Conservation (phyloP, 2,888 invertebrate species). For the Mimumesa dahlbomi region DNA sequence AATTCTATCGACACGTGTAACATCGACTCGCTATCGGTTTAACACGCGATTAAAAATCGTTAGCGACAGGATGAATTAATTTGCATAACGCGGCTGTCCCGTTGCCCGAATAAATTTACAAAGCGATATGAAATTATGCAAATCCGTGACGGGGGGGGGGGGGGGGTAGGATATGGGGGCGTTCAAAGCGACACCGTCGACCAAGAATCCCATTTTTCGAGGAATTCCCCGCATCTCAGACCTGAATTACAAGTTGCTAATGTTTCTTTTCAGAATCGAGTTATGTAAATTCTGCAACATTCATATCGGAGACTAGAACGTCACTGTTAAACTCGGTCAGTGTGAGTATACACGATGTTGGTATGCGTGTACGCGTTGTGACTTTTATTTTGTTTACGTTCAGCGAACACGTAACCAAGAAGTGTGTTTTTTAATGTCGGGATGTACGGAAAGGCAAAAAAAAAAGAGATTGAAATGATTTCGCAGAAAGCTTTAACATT, state of each 20-base stretch:
- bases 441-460: too few relatives aligned
- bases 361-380: slow-evolving; percentile 48
- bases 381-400: slow-evolving; percentile 32
- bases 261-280: slow-evolving; percentile 59
- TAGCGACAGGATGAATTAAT: slow-evolving; percentile 31
- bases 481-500: too few relatives aligned
- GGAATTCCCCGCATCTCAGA: neutral
- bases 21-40: slow-evolving; percentile 37
- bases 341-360: slow-evolving; percentile 50
- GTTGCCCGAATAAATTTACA: slow-evolving; percentile 61
- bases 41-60: slow-evolving; percentile 57
- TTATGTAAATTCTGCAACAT: slow-evolving; percentile 59
- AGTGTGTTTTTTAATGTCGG: neutral
- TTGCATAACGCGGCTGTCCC: slow-evolving; percentile 44
- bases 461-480: too few relatives aligned
- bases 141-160: slow-evolving; percentile 27
- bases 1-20: slow-evolving; percentile 15
- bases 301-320: slow-evolving; percentile 57
- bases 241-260: slow-evolving; percentile 40
- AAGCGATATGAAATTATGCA: slow-evolving; percentile 61
- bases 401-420: slow-evolving; percentile 16
- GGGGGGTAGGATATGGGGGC: neutral
- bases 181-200: neutral
- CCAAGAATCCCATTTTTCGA: neutral
- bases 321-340: slow-evolving; percentile 52